phyloP scores from a whole-genome alignment of 2,888 invertebrate species.

The Aporophyla nigra region DNA sequence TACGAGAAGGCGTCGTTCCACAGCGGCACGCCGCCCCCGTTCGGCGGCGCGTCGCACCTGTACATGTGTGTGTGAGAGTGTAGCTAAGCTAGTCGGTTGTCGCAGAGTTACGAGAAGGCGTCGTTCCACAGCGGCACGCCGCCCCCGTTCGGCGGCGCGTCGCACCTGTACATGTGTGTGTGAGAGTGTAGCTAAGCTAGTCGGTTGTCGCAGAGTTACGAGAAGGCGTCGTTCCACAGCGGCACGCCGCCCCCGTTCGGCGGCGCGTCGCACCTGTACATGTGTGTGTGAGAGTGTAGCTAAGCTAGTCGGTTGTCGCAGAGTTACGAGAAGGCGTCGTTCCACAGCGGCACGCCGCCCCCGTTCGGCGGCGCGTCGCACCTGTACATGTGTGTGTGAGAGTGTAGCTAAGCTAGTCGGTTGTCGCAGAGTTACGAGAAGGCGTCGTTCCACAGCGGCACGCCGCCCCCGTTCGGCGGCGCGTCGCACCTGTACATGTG shows the following conservation, averaged over 20 bases:
- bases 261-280: slow-evolving; percentile 2
- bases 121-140: slow-evolving; percentile 10
- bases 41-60: slow-evolving; percentile 4
- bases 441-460: background rate
- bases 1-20: background rate
- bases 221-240: slow-evolving; percentile 6
- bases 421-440: background rate
- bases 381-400: background rate
- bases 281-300: background rate
- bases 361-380: background rate
- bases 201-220: slow-evolving; percentile 11
- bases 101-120: slow-evolving; percentile 11
- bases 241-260: slow-evolving; percentile 8
- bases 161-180: slow-evolving; percentile 4
- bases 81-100: background rate
- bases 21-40: no score
- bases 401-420: background rate
- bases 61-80: background rate
- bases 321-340: background rate
- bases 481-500: slow-evolving; percentile 2
- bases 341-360: background rate
- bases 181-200: slow-evolving; percentile 4
- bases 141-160: slow-evolving; percentile 6
- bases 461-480: no score
- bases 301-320: slow-evolving; percentile 2